phyloP scores from a whole-genome alignment of 1,140 invertebrate species.

The Trachelipus rathkii region DNA sequence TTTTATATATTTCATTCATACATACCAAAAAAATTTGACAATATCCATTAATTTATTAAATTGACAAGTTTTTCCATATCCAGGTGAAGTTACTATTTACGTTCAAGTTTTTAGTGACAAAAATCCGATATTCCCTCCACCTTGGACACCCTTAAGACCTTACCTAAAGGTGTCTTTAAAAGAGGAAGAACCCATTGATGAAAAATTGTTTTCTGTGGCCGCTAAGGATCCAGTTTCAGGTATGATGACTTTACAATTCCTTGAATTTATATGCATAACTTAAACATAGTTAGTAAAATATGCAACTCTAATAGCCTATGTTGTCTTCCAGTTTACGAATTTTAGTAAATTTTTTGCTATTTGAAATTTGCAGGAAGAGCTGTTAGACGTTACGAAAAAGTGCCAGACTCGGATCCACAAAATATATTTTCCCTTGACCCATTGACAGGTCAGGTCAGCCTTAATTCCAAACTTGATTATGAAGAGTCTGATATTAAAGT shows the following conservation, averaged over 20 bases:
- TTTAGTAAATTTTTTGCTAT: background rate
- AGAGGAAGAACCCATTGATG: constrained; percentile 73
- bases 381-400: constrained; percentile 49
- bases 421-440: constrained; percentile 67
- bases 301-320: too few species aligned
- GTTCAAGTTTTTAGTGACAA: constrained; percentile 73
- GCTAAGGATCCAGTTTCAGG: constrained; percentile 48
- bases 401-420: constrained; percentile 47
- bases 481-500: constrained; percentile 63
- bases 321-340: background rate
- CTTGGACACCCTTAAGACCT: constrained; percentile 56
- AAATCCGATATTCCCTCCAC: constrained; percentile 69
- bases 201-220: constrained; percentile 61
- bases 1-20: too few species aligned
- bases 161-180: constrained; percentile 63
- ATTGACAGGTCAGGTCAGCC: constrained; percentile 62
- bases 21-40: too few species aligned
- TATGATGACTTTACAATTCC: background rate
- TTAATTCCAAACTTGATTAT: constrained; percentile 69
- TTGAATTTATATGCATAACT: too few species aligned
- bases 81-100: constrained; percentile 69
- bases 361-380: constrained; percentile 44
- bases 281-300: too few species aligned
- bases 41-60: too few species aligned
- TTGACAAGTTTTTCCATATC: background rate